Evolutionary conservation across 1,140 invertebrate genomes (phyloP), one percentile per base, ranked within the genome.

Genomic region (Drosophila subpulchrella): DNA sequence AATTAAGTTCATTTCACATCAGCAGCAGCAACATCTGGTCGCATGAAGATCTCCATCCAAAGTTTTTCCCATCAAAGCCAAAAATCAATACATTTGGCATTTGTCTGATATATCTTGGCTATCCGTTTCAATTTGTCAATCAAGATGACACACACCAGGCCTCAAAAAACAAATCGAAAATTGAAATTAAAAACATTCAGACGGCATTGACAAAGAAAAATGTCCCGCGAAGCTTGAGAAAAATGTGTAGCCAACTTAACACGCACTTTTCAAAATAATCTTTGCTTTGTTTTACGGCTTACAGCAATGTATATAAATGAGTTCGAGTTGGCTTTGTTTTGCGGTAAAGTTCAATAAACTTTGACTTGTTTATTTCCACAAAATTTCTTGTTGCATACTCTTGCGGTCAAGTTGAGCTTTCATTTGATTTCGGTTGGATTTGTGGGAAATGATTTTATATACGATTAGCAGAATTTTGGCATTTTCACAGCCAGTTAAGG

Each of bases 121-220:
- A 84, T 84, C 80, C 79, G 56, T 85, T 84, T 84, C 76, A 84
- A 80, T 80, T 84, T 84, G 67, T 85, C 58, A 58, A 59, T 80
- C 81, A 79, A 76, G 71, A 71, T 75, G 81, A 60, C 75, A 71
- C 75, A 80, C 75, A 80, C 57, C 15, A 44, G 15, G 51, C 12
- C 66, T 30, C 36, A 17, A 71, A 42, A 42, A 56, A 39, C 32
- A 71, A 20, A 56, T 24, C 27, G 55, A 48, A 84, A 72, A 84
- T 84, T 80, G 76, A 83, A 76, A 84, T 80, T 76, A 76, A 84
- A 79, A 83, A 80, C 60, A 76, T 71, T 75, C 56, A 70, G 51
- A 70, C 60, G 53, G 17, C 44, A 15, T 38, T 46, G 59, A 83
- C 67, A 61, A 59, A 61, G 71, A 79, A 75, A 72, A 84, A 83